Base-by-base conservation (phyloP, 2,888 invertebrate genomes). In the Ceraclea dissimilis region DNA sequence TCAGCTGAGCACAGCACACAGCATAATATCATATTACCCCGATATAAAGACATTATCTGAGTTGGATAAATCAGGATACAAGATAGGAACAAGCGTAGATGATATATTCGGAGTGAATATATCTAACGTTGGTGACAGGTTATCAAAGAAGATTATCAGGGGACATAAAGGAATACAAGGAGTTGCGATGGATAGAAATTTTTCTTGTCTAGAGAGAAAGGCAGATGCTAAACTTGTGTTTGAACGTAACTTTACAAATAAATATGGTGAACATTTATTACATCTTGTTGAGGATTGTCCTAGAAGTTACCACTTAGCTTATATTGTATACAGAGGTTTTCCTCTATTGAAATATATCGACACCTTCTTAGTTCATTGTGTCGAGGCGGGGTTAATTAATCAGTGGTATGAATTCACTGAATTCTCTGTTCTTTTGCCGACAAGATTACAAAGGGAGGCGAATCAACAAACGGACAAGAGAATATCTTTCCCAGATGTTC, bases 241-340 rank as follows among this genome's bases (percentile, higher is more conserved):
- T 72, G 72, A 18, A 60, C 64, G 18, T 67, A 69, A 4, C 55
- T 71, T 33, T 21, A 22, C 26, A 10, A 26, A 18, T 4, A 11
- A 16, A 6, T 33, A 48, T 16, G 54, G 71, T 8, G 57, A 63
- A 10, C 68, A 69, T 6, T 59, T 69, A 31, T 56, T 77, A 21
- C 75, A 77, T 60, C 65, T 75, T 1, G 67, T 74, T 2, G 58
- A 65, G 0, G 71, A 76, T 39, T 76, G 76, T 60, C 72, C 73
- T 2, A 64, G 66, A 19, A 64, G 66, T 0, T 71, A 69, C 62
- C 70, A 70, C 56, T 60, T 78, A 10, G 65, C 72, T 0, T 77
- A 72, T 60, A 65, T 74, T 22, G 64, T 75, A 10, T 71, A 70
- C 1, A 66, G 64, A 39, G 67, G 70, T 21, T 74, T 74, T 0